Conservation (phyloP, 2,888 invertebrate species). For the Ametastegia equiseti region DNA sequence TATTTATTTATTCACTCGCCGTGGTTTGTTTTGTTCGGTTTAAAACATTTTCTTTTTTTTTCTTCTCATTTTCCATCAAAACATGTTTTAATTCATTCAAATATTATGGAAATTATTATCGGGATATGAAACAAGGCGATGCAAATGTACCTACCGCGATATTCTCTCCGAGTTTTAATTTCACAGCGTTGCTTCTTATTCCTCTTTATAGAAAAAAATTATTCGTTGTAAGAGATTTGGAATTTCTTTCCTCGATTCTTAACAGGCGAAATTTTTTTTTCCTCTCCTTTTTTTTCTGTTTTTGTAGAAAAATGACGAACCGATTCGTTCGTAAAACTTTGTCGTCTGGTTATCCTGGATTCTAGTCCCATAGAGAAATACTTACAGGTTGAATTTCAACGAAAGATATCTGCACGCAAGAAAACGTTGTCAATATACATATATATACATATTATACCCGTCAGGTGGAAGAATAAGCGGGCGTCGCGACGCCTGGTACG, state of each 20-base stretch:
- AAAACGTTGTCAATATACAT: not conserved
- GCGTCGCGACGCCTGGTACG: slow-evolving; percentile 27
- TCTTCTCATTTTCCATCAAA: too few relatives aligned
- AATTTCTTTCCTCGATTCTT: too few relatives aligned
- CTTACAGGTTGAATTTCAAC: not conserved
- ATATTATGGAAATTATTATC: slow-evolving; percentile 18
- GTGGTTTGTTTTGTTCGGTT: too few relatives aligned
- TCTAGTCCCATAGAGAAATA: not conserved
- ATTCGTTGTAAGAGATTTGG: too few relatives aligned
- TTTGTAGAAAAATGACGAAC: not conserved
- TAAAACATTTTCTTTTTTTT: too few relatives aligned
- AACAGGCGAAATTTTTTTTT: too few relatives aligned
- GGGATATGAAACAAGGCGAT: not conserved
- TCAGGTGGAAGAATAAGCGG: too few relatives aligned
- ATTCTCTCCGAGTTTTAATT: too few relatives aligned
- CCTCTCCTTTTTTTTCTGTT: too few relatives aligned
- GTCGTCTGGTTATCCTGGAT: not conserved
- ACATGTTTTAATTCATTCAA: slow-evolving; percentile 3
- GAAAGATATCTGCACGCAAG: not conserved
- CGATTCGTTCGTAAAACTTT: not conserved
- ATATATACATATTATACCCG: too few relatives aligned
- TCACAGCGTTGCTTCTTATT: too few relatives aligned
- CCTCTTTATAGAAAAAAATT: too few relatives aligned
- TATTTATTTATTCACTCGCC: slow-evolving; percentile 12
- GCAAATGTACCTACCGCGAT: not conserved